Percentiles rank a stretch among this genome's conserved stretches.
Evolutionary conservation across 2,888 invertebrate species (phyloP).

Genomic region (Ecdyonurus torrentis): DNA sequence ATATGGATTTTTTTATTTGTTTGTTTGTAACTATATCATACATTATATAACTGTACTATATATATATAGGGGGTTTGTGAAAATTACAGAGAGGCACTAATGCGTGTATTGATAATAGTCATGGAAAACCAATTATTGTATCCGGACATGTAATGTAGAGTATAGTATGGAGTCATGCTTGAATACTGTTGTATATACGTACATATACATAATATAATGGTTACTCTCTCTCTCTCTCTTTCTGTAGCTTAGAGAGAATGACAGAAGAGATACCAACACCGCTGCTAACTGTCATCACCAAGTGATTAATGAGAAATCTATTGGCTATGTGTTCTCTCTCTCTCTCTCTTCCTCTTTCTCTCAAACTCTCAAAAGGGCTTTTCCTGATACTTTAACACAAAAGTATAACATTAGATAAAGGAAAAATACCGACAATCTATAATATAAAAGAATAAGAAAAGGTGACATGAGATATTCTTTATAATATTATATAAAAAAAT

Average conservation of each 20-base stretch:
- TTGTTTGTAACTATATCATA: too few relatives aligned
- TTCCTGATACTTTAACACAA: neutral
- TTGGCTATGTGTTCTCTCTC: neutral
- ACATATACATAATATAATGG: neutral
- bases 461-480: neutral
- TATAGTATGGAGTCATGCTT: too few relatives aligned
- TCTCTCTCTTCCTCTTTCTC: neutral
- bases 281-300: neutral
- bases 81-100: neutral
- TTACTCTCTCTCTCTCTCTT: too few relatives aligned
- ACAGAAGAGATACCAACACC: neutral
- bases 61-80: neutral
- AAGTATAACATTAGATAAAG: neutral
- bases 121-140: neutral
- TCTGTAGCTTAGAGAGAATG: too few relatives aligned
- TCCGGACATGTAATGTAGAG: neutral
- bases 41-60: too few relatives aligned
- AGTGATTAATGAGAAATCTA: constrained; percentile 3
- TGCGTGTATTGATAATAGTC: neutral
- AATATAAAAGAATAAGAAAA: neutral
- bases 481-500: neutral
- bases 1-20: too few relatives aligned
- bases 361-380: too few relatives aligned
- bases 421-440: neutral
- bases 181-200: neutral